Base-by-base conservation (phyloP, 2,113 vertebrate genomes). In the Actinemys pallida region DNA sequence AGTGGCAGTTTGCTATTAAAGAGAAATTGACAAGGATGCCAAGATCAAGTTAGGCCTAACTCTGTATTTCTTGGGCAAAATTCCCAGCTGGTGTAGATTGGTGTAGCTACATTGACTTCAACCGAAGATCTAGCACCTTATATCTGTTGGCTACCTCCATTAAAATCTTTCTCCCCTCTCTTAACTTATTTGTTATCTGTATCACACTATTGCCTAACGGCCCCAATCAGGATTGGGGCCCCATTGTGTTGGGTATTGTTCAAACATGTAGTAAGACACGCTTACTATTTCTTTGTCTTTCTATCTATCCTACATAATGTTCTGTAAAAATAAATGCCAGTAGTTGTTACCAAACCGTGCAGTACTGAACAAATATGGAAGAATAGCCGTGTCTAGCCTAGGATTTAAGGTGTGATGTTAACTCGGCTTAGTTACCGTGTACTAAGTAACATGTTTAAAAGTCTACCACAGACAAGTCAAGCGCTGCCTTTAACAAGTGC, bases 71-170 rank as follows among this genome's bases (percentile, higher is more conserved):
- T 25, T 79, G 94, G 92, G 94, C 93, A 84, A 85, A 87, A 96
- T 95, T 94, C 92, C 95, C 65, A 6, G 87, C 81, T 95, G 94
- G 83, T 92, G 96, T 96, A 93, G 92, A 96, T 95, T 93, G 95
- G 87, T 72, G 65, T 72, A 22, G 19, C 35, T 76, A 80, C 4
- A 47, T 39, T 83, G 62, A 81, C 83, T 91, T 59, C 90, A 84
- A 90, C 78, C 22, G n/a, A 72, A 39, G 65, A 22, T 87, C 42
- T 47, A 27, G 42, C 6, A 45, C 24, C 75, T 45, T 47, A 27
- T 47, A 47, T 45, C 24, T 47, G 45, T 47, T 27, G 25, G 42
- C 85, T 52, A 0, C 31, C 42, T 65, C 79, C 65, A 89, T 75
- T 79, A 84, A 82, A 16, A 2, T 42, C 35, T 83, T 93, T 69